Evolutionary conservation across 2,797 vertebrate genomes (phyloP).

Genomic region (Benthosema pterotum): DNA sequence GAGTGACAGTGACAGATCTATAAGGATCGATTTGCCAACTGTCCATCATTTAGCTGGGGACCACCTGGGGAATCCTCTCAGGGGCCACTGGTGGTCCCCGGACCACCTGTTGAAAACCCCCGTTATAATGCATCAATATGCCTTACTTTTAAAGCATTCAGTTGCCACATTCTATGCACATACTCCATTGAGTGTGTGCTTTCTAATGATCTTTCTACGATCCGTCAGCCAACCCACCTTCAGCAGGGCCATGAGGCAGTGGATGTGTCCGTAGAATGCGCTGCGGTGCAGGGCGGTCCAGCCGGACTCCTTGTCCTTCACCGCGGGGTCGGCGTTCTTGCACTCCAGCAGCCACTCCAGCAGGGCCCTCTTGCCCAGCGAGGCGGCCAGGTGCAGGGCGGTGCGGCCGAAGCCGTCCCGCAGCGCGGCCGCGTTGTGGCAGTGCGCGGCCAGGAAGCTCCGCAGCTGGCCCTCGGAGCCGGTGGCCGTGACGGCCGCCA

Average conservation of each 20-base stretch:
- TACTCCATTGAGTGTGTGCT: neutral
- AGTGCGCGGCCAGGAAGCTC: constrained; percentile 88
- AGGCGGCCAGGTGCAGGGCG: constrained; percentile 89
- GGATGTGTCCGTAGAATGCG: constrained; percentile 95
- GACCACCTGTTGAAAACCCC: no score
- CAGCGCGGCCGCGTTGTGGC: constrained; percentile 89
- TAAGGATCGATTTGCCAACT: no score
- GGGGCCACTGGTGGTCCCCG: no score
- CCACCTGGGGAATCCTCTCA: no score
- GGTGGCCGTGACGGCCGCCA: constrained; percentile 90
- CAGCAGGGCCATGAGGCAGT: constrained; percentile 90
- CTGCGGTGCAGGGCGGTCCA: constrained; percentile 97
- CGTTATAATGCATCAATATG: neutral
- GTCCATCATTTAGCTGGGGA: no score
- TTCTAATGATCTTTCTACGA: neutral
- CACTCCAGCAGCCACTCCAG: constrained; percentile 91
- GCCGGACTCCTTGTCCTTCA: constrained; percentile 94
- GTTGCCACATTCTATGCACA: neutral
- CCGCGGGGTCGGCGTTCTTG: constrained; percentile 86
- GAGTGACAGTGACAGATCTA: no score
- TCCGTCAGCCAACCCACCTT: constrained; percentile 81
- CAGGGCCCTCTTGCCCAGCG: constrained; percentile 89
- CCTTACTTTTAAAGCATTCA: no score
- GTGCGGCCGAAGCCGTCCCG: constrained; percentile 91
- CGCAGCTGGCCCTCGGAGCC: constrained; percentile 89